Evolutionary conservation across 1,140 invertebrate genomes (phyloP).

Genomic region (Polypedilum pembai): DNA sequence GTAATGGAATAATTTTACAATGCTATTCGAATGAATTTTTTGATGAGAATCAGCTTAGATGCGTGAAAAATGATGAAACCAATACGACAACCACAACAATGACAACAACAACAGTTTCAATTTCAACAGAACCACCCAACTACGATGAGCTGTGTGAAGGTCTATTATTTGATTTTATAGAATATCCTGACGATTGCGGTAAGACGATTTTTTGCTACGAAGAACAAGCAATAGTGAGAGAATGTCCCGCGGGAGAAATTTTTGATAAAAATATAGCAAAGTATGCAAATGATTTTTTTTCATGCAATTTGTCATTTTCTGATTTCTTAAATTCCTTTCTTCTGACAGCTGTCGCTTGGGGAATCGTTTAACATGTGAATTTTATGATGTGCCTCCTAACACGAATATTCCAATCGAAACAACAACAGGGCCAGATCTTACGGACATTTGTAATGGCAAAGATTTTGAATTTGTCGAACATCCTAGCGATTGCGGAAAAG

Average conservation of each 20-base stretch:
- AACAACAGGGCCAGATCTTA: neutral
- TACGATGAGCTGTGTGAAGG: neutral
- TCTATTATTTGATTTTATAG: neutral
- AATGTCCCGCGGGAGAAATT: neutral
- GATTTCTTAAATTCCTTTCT: neutral
- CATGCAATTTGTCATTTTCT: neutral
- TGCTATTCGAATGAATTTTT: neutral
- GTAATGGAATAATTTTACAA: neutral
- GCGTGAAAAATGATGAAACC: neutral
- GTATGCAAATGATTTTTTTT: neutral
- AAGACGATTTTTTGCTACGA: neutral
- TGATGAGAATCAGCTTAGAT: neutral
- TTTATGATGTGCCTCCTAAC: neutral
- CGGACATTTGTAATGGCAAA: neutral
- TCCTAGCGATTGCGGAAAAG: neutral
- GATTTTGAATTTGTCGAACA: neutral
- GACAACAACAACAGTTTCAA: neutral
- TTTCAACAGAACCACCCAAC: neutral
- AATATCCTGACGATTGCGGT: neutral
- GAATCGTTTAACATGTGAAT: neutral
- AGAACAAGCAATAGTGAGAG: neutral
- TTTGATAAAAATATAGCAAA: neutral
- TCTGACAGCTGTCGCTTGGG: neutral
- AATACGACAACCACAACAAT: neutral
- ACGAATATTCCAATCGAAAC: neutral